A percentile compares a stretch with the other conserved stretches of the same genome.
phyloP scores from a whole-genome alignment of 2,113 vertebrate genomes.

The Notothenia coriiceps region DNA sequence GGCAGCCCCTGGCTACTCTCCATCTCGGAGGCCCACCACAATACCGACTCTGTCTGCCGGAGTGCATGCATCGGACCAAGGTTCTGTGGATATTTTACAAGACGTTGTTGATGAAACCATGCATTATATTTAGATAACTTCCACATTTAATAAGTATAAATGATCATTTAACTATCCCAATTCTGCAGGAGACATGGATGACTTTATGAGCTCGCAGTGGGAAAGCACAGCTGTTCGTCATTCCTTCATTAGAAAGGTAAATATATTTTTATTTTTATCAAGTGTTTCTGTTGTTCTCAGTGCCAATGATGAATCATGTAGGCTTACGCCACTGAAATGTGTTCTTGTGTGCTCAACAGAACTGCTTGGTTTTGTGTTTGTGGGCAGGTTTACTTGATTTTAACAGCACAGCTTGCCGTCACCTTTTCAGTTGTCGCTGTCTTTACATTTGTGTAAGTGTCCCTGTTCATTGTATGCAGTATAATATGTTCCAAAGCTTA shows the following conservation, averaged over 20 bases:
- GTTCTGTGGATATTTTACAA: slow-evolving; percentile 48
- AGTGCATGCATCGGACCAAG: slow-evolving; percentile 63
- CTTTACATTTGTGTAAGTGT: slow-evolving; percentile 89
- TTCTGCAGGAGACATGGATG: slow-evolving; percentile 76
- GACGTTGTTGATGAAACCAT: slow-evolving; percentile 11
- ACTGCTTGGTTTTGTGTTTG: slow-evolving; percentile 36
- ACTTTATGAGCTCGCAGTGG: slow-evolving; percentile 80
- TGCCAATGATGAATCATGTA: background rate
- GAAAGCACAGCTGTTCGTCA: slow-evolving; percentile 89
- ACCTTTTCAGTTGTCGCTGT: slow-evolving; percentile 89
- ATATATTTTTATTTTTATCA: background rate
- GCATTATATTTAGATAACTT: slow-evolving; percentile 8
- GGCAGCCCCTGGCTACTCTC: slow-evolving; percentile 68
- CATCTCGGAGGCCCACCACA: slow-evolving; percentile 55
- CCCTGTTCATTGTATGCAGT: background rate
- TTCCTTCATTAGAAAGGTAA: slow-evolving; percentile 91
- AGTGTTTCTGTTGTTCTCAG: background rate
- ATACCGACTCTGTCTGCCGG: slow-evolving; percentile 86
- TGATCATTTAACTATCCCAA: slow-evolving; percentile 19
- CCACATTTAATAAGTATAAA: background rate
- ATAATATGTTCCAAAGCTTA: slow-evolving; percentile 6
- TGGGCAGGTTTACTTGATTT: slow-evolving; percentile 92
- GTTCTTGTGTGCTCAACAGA: background rate
- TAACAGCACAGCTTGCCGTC: slow-evolving; percentile 89
- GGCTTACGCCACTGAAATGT: slow-evolving; percentile 1